These are phyloP conservation scores for Chironomus riparius DNA, from an alignment of 2,888 invertebrate species.

Conservation along the genomic window DNA sequence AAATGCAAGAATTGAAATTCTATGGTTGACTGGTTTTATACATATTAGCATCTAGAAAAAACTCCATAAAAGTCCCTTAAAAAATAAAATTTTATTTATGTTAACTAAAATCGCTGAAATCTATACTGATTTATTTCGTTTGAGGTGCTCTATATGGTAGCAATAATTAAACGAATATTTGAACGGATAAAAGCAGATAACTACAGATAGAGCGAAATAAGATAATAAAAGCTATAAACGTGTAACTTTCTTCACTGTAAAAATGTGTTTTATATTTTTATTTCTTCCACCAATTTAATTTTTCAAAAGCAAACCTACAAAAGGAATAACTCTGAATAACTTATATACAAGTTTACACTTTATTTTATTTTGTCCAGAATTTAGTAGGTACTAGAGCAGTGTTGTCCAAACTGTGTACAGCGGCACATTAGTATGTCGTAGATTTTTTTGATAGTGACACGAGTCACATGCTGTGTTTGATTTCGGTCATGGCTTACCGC, in stretches of 20 bases:
- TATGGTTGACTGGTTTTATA: no score
- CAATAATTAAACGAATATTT: conserved; percentile 3
- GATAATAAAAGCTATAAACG: conserved; percentile 22
- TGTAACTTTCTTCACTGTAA: not conserved
- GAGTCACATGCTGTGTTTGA: no score
- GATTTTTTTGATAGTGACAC: no score
- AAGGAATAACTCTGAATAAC: no score
- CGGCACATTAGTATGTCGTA: no score
- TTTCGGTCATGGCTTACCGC: no score
- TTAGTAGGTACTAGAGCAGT: not conserved
- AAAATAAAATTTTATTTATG: not conserved
- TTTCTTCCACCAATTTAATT: not conserved
- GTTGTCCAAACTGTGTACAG: no score
- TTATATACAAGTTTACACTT: conserved; percentile 24
- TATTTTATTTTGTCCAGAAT: not conserved
- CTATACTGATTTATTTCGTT: not conserved
- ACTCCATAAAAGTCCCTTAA: no score
- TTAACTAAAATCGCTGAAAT: not conserved
- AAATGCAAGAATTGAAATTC: no score
- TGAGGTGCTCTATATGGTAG: conserved; percentile 19
- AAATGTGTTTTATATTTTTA: not conserved
- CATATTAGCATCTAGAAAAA: no score
- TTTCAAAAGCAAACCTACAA: no score
- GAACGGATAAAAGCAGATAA: not conserved
- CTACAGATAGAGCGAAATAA: not conserved